Evolutionary conservation across 2,888 invertebrate genomes (phyloP).

Genomic region (Amphipyra tragopoginis): DNA sequence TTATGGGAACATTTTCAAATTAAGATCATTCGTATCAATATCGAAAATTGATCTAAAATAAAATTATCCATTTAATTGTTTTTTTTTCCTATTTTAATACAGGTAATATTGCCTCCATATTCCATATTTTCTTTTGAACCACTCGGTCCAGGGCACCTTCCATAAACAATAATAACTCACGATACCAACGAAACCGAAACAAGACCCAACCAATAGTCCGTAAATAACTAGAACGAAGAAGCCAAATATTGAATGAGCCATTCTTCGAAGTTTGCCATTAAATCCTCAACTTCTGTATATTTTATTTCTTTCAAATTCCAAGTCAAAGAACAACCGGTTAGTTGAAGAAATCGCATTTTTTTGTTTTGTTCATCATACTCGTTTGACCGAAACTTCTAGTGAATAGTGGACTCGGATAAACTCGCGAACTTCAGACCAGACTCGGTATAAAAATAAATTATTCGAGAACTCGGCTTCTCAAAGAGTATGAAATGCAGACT

Average conservation of each 20-base stretch:
- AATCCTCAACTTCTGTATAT: conserved; percentile 38
- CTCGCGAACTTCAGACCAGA: conserved; percentile 53
- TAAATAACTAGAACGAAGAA: conserved; percentile 2
- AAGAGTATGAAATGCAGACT: conserved; percentile 38
- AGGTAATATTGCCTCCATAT: too few species aligned
- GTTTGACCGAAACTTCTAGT: conserved; percentile 55
- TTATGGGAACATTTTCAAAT: too few species aligned
- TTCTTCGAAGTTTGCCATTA: conserved; percentile 36
- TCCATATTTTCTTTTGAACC: too few species aligned
- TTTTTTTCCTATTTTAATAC: too few species aligned
- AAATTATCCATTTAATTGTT: too few species aligned
- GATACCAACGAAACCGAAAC: not conserved
- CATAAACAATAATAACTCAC: too few species aligned
- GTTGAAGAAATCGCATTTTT: conserved; percentile 23
- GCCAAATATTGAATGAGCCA: conserved; percentile 10
- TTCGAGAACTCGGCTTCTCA: conserved; percentile 60
- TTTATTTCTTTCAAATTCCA: conserved; percentile 24
- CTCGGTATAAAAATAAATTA: conserved; percentile 74
- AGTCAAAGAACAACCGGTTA: conserved; percentile 23
- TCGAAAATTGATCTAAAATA: too few species aligned
- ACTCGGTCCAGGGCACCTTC: too few species aligned
- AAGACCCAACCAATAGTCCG: not conserved
- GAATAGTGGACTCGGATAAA: conserved; percentile 64
- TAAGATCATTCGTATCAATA: too few species aligned
- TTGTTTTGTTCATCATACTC: conserved; percentile 62